Evolutionary conservation across 2,888 invertebrate genomes (phyloP).

Genomic region (Scrobipalpa atriplicella): DNA sequence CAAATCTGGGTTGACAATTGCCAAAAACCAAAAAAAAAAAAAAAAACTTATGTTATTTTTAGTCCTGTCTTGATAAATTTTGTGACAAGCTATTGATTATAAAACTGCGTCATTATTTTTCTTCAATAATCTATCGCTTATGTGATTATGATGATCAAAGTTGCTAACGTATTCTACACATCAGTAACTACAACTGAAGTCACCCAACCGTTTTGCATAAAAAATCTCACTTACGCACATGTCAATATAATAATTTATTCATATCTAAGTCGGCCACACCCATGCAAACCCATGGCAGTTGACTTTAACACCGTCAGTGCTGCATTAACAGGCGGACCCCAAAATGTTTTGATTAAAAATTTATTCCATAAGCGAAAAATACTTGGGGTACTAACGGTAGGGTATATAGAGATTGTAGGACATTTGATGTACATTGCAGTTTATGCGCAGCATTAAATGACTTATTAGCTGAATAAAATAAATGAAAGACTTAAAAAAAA

Average conservation of each 20-base stretch:
- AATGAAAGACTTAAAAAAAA: too few species aligned
- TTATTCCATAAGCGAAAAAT: constrained; percentile 65
- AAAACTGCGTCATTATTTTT: too few species aligned
- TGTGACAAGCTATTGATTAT: too few species aligned
- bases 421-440: constrained; percentile 3
- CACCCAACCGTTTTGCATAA: constrained; percentile 9
- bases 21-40: too few species aligned
- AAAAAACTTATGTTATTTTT: too few species aligned
- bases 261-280: constrained; percentile 55
- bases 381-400: not conserved
- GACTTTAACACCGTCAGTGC: constrained; percentile 71
- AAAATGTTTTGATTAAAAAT: constrained; percentile 81
- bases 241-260: constrained; percentile 49
- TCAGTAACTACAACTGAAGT: not conserved
- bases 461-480: too few species aligned
- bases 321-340: constrained; percentile 39
- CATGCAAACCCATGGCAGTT: constrained; percentile 61
- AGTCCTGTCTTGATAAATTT: too few species aligned
- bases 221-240: not conserved
- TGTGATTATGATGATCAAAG: too few species aligned
- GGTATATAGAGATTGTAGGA: not conserved
- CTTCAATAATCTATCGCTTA: not conserved
- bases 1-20: too few species aligned
- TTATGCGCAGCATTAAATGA: not conserved
- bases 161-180: not conserved